These are phyloP conservation scores for Ammospiza maritima DNA, from an alignment of 2,797 vertebrate species.

Conservation along the genomic window DNA sequence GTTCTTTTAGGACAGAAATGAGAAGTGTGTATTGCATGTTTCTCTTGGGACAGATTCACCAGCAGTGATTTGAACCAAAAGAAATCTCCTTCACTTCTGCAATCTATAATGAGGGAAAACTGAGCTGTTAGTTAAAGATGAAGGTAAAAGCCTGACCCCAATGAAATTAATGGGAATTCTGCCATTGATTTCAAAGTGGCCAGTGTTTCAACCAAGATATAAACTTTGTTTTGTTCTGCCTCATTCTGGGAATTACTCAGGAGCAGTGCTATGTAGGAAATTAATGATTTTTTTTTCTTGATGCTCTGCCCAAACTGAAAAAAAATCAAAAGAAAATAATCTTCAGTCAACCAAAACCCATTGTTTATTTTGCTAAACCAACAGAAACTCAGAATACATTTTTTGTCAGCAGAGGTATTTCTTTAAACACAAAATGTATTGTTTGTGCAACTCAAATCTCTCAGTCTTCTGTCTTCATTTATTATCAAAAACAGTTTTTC, in stretches of 20 bases:
- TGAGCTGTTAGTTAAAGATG: constrained; percentile 33
- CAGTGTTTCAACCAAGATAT: not conserved
- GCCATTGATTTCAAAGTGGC: constrained; percentile 40
- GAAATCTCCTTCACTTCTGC: constrained; percentile 24
- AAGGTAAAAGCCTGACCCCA: constrained; percentile 48
- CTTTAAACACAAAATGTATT: constrained; percentile 6
- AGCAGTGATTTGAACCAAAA: constrained; percentile 18
- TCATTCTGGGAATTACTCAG: not conserved
- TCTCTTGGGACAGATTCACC: constrained; percentile 50
- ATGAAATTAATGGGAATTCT: constrained; percentile 40
- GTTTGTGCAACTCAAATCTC: not conserved
- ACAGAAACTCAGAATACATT: not conserved
- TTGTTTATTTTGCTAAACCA: constrained; percentile 53
- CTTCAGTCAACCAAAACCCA: not conserved
- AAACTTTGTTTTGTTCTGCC: constrained; percentile 31
- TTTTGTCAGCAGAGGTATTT: constrained; percentile 50
- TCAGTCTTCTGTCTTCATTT: constrained; percentile 33
- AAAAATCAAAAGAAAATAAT: not conserved
- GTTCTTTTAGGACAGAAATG: constrained; percentile 18
- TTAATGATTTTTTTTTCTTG: not conserved
- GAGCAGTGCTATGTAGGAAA: not conserved
- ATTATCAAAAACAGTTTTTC: constrained; percentile 31
- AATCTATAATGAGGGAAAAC: constrained; percentile 38
- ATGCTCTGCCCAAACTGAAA: not conserved
- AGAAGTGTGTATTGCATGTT: not conserved